These are phyloP conservation scores for Drosophila conformis DNA, from an alignment of 2,888 invertebrate species.

Conservation along the genomic window DNA sequence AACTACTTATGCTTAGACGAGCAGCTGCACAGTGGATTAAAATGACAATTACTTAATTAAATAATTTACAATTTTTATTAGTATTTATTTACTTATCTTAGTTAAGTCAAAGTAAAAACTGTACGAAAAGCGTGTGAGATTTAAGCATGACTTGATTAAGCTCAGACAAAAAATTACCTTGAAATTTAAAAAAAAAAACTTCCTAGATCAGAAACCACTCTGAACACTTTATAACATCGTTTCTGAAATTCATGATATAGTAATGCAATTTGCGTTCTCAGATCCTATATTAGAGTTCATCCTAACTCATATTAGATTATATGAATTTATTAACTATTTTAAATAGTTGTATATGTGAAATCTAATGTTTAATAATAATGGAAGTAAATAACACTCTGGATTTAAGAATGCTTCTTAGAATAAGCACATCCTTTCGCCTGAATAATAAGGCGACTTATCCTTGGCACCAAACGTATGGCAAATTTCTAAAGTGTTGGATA, in stretches of 20 bases:
- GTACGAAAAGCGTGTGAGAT: too few species aligned
- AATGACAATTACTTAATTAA: background rate
- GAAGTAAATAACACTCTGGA: background rate
- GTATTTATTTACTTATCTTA: background rate
- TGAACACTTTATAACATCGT: background rate
- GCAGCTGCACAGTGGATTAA: constrained; percentile 22
- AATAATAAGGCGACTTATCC: background rate
- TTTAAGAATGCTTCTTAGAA: background rate
- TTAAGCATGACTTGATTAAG: background rate
- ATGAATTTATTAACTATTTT: background rate
- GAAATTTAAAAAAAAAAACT: background rate
- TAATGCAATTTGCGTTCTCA: background rate
- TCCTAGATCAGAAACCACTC: background rate
- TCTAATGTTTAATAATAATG: too few species aligned
- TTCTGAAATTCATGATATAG: background rate
- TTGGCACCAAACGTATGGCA: background rate
- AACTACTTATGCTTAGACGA: constrained; percentile 11
- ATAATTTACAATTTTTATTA: too few species aligned
- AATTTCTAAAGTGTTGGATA: background rate
- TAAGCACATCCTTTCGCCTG: background rate
- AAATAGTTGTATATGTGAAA: background rate
- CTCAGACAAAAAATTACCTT: background rate
- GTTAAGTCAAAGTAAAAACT: background rate
- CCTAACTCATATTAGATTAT: background rate
- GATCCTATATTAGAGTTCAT: background rate